Conservation (phyloP, 1,140 invertebrate species). For the Druon quercuslanigerum region DNA sequence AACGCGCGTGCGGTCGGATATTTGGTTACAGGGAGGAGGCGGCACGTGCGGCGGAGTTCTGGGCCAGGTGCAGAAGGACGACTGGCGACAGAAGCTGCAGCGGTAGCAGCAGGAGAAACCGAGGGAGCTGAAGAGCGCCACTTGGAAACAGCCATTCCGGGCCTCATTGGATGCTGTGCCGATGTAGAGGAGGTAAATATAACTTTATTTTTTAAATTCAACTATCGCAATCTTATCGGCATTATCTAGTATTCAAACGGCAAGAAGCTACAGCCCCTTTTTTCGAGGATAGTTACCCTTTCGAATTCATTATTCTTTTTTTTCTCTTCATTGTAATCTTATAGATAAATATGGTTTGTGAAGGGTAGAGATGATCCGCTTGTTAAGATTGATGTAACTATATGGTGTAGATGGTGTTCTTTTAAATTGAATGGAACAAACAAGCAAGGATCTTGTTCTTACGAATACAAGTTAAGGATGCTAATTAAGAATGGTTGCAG, state of each 20-base stretch:
- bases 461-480: no score
- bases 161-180: slow-evolving; percentile 4
- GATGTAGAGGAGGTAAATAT: neutral
- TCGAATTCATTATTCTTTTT: no score
- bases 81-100: slow-evolving; percentile 28
- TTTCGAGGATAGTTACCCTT: no score
- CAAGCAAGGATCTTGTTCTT: no score
- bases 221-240: neutral
- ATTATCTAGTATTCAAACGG: neutral
- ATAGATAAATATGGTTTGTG: no score
- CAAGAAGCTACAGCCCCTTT: no score
- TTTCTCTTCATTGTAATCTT: no score
- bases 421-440: no score
- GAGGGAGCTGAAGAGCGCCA: slow-evolving; percentile 3
- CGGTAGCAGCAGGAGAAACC: slow-evolving; percentile 9
- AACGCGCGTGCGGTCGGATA: slow-evolving; percentile 62
- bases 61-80: slow-evolving; percentile 58
- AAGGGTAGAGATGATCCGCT: no score
- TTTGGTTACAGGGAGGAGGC: slow-evolving; percentile 74
- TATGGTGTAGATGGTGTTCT: no score
- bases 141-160: slow-evolving; percentile 24
- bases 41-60: slow-evolving; percentile 71
- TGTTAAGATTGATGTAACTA: no score
- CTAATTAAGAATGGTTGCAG: no score
- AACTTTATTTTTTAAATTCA: neutral